Base-by-base conservation (phyloP, 92 coral and sea anemone genomes). In the Umimayanthus chanpuru region DNA sequence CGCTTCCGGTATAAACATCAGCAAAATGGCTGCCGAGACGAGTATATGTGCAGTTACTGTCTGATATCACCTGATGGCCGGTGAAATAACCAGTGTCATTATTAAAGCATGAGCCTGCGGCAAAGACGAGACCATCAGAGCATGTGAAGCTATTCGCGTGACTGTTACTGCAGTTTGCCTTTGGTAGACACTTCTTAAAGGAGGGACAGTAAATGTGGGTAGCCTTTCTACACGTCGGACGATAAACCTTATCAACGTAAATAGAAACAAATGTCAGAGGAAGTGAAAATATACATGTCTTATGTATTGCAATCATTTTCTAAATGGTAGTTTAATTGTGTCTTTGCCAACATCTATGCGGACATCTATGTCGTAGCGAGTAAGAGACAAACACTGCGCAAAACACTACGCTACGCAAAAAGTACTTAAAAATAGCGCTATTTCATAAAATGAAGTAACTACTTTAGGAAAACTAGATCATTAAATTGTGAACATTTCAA, bases 11-110 rank as follows among this genome's bases (percentile, higher is more conserved):
- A 36, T 16, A 5, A 18, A 75, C 79, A 39, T 75, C 12, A 36
- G 53, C 44, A 75, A 18, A 14, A n/a, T 20, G 79, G 28, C 44
- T 75, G 26, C 47, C 79, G 79, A 75, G 39, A 75, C 79, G 49
- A 32, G 23, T 36, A 39, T 36, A 75, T 1, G 79, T 75, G 53
- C 47, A 75, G 30, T 21, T 75, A 75, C 50, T n/a, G 26, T 75
- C 50, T 75, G 79, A n/a, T 75, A 75, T 75, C 40, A n/a, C 50
- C 29, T 75, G 50, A 9, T 20, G 79, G n/a, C 7, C 1, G 44
- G 53, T 38, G 15, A 43, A 39, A 8, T 12, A 39, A 75, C 12
- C 12, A 39, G 79, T 75, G n/a, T 38, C 49, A 11, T 75, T 75
- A 6, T 38, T 21, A 21, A 39, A 20, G 53, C 79, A 75, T 2